A percentile compares a stretch with the other conserved stretches of the same genome.
Conservation (phyloP, 2,888 invertebrate species). For the Scaptomyza caliginosa region DNA sequence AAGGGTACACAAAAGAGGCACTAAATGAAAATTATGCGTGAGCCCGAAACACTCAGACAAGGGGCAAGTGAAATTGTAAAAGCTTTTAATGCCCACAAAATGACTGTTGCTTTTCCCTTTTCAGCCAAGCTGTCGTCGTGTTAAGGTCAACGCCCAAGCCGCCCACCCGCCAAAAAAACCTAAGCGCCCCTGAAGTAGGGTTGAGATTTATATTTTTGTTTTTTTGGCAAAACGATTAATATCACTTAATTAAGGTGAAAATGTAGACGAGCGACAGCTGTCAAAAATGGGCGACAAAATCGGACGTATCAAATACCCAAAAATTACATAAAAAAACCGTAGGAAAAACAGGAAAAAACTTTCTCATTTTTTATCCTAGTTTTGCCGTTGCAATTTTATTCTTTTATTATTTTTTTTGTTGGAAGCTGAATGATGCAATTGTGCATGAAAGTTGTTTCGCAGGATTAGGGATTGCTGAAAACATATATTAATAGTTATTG, state of each 20-base stretch:
- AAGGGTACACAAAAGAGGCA: slow-evolving; percentile 52
- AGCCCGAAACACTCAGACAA: slow-evolving; percentile 18
- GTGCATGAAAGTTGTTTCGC: slow-evolving; percentile 53
- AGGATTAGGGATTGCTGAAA: slow-evolving; percentile 71
- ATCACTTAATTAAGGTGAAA: slow-evolving; percentile 80
- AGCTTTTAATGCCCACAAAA: slow-evolving; percentile 71
- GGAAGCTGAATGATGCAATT: slow-evolving; percentile 60
- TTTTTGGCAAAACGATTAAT: slow-evolving; percentile 64
- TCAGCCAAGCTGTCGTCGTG: slow-evolving; percentile 1
- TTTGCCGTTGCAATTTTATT: slow-evolving; percentile 44
- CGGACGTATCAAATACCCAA: slow-evolving; percentile 62
- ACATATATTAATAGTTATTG: slow-evolving; percentile 75
- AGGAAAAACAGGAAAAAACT: slow-evolving; percentile 37
- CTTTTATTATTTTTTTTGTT: slow-evolving; percentile 10
- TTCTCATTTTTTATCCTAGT: slow-evolving; percentile 34
- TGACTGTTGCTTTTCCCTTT: slow-evolving; percentile 53
- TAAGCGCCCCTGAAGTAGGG: neutral
- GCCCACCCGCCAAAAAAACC: slow-evolving; percentile 1
- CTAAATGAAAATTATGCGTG: slow-evolving; percentile 75
- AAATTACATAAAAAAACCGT: slow-evolving; percentile 35
- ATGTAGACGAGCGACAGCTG: slow-evolving; percentile 73
- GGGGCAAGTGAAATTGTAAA: slow-evolving; percentile 54
- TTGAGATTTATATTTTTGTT: slow-evolving; percentile 1
- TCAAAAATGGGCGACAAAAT: slow-evolving; percentile 57
- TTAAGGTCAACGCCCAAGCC: slow-evolving; percentile 28